Evolutionary conservation across 2,888 invertebrate species (phyloP).

Genomic region (Pseudococcus longispinus): DNA sequence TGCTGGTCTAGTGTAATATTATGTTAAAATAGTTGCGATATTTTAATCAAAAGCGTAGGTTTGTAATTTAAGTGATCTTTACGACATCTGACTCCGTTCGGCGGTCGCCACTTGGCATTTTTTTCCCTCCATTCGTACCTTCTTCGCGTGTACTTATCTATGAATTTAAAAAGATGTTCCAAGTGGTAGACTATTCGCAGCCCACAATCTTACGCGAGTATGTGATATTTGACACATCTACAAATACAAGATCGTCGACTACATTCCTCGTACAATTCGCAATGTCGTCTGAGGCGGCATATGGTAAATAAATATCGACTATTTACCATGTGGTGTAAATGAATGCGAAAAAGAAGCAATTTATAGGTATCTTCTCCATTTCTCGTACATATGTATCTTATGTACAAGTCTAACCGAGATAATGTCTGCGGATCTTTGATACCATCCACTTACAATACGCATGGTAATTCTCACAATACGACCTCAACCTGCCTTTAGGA

Average conservation of each 20-base stretch:
- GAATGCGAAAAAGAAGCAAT: background rate
- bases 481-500: conserved; percentile 2
- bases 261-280: background rate
- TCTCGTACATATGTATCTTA: background rate
- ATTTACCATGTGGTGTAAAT: conserved; percentile 16
- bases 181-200: background rate
- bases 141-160: background rate
- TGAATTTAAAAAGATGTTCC: background rate
- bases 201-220: background rate
- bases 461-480: background rate
- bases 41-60: conserved; percentile 28
- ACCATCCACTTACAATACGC: background rate
- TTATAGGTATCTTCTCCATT: background rate
- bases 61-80: conserved; percentile 14
- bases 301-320: background rate
- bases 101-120: background rate
- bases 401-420: background rate
- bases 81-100: background rate
- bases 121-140: background rate
- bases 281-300: background rate
- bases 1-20: background rate
- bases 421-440: background rate
- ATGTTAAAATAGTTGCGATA: background rate
- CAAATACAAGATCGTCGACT: background rate
- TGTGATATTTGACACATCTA: conserved; percentile 8